phyloP scores from a whole-genome alignment of 2,888 invertebrate species.

The Torymus tubicola region DNA sequence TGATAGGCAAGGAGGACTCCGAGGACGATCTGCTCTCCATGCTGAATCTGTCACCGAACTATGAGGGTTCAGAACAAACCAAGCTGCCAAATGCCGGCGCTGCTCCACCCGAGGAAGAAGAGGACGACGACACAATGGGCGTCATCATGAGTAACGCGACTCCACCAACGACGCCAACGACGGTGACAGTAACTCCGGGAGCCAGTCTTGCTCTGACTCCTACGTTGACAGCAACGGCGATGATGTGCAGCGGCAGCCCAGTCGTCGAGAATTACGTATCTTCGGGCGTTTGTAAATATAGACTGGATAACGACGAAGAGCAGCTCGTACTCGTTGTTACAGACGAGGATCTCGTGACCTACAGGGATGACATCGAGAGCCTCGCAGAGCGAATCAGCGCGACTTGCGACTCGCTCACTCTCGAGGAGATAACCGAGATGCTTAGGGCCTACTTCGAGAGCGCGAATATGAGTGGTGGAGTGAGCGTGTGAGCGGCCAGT shows the following conservation, averaged over 20 bases:
- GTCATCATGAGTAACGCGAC: not conserved
- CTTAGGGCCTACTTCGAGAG: slow-evolving; percentile 55
- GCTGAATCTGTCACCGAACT: slow-evolving; percentile 57
- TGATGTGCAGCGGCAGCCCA: slow-evolving; percentile 13
- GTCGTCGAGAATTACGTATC: slow-evolving; percentile 44
- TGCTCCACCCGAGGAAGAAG: slow-evolving; percentile 75
- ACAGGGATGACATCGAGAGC: slow-evolving; percentile 53
- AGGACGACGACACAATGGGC: slow-evolving; percentile 35
- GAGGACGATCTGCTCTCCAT: slow-evolving; percentile 55
- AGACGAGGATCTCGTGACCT: slow-evolving; percentile 58
- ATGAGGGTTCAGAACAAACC: slow-evolving; percentile 68
- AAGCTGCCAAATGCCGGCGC: slow-evolving; percentile 77
- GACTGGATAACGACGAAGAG: slow-evolving; percentile 48
- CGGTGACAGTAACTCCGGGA: not conserved
- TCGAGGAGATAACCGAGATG: slow-evolving; percentile 57
- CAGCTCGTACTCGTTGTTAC: slow-evolving; percentile 57
- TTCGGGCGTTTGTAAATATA: slow-evolving; percentile 57
- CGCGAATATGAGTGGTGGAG: slow-evolving; percentile 2
- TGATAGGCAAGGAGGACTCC: slow-evolving; percentile 57
- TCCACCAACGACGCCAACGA: not conserved
- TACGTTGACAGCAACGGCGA: not conserved
- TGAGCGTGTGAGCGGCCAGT: not conserved
- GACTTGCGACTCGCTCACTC: slow-evolving; percentile 55
- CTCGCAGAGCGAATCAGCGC: slow-evolving; percentile 55
- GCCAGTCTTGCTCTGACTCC: not conserved